These are phyloP conservation scores for Euplexia lucipara DNA, from an alignment of 2,888 invertebrate genomes.

Conservation along the genomic window DNA sequence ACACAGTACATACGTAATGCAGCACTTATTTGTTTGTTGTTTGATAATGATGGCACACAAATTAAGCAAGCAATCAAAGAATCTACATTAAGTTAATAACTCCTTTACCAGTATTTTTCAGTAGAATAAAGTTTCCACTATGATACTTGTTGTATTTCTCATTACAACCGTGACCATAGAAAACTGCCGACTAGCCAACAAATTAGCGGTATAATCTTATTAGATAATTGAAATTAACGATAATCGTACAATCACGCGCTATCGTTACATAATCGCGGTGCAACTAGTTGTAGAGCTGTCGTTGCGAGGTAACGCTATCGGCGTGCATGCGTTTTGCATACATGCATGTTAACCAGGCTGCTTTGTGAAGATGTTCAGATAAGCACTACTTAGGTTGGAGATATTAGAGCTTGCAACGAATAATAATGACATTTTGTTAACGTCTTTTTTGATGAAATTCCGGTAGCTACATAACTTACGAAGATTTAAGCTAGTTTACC, in stretches of 20 bases:
- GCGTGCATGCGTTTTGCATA: slow-evolving; percentile 39
- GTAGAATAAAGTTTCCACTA: neutral
- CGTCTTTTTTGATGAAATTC: neutral
- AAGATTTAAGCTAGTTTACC: too few relatives aligned
- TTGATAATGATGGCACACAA: too few relatives aligned
- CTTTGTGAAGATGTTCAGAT: slow-evolving; percentile 38
- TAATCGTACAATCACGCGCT: slow-evolving; percentile 59
- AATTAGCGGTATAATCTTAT: slow-evolving; percentile 54
- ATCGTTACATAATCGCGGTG: slow-evolving; percentile 41
- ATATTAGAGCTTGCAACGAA: neutral
- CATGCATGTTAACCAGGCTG: slow-evolving; percentile 42
- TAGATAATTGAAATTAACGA: slow-evolving; percentile 65
- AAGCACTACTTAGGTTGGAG: slow-evolving; percentile 2
- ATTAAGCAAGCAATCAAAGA: too few relatives aligned
- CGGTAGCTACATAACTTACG: too few relatives aligned
- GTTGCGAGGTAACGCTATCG: slow-evolving; percentile 21
- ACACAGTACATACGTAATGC: too few relatives aligned
- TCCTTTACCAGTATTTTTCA: neutral
- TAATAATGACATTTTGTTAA: neutral
- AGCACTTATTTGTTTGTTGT: neutral
- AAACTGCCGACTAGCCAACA: slow-evolving; percentile 28
- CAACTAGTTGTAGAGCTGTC: slow-evolving; percentile 52
- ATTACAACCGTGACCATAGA: slow-evolving; percentile 14
- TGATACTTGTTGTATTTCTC: slow-evolving; percentile 2
- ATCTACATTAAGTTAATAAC: too few relatives aligned